These are phyloP conservation scores for Drosophila kanekoi DNA, from an alignment of 2,888 invertebrate species.

Conservation along the genomic window DNA sequence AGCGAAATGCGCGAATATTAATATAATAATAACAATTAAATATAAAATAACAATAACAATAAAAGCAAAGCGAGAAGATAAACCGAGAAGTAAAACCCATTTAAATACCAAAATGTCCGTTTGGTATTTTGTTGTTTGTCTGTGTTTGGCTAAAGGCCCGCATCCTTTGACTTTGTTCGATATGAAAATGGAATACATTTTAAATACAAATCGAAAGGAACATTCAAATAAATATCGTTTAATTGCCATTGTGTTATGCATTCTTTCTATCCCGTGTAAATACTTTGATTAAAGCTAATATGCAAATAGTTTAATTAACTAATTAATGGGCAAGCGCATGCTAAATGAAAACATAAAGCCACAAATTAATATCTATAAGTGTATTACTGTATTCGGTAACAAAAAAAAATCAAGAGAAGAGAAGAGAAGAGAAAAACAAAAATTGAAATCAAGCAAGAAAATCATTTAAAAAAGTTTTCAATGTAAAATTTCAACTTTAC, in stretches of 20 bases:
- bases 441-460: constrained; percentile 12
- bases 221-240: constrained; percentile 45
- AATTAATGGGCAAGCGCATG: constrained; percentile 53
- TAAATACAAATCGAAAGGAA: constrained; percentile 11
- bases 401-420: constrained; percentile 31
- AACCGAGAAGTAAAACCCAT: constrained; percentile 32
- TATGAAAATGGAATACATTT: not conserved
- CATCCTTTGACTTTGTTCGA: constrained; percentile 32
- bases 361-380: constrained; percentile 44
- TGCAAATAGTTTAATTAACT: constrained; percentile 75
- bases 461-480: constrained; percentile 59
- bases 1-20: constrained; percentile 32
- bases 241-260: constrained; percentile 72
- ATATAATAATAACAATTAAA: constrained; percentile 41
- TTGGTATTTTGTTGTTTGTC: constrained; percentile 53
- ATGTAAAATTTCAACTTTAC: constrained; percentile 67
- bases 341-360: no score
- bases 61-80: constrained; percentile 23
- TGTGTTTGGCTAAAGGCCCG: constrained; percentile 29
- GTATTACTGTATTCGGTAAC: constrained; percentile 47
- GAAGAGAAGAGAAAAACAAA: constrained; percentile 29
- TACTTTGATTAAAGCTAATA: constrained; percentile 75
- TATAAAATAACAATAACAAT: constrained; percentile 13
- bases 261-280: constrained; percentile 75
- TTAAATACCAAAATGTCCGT: constrained; percentile 37